Percentiles rank a stretch among this genome's conserved stretches.
phyloP scores from a whole-genome alignment of 2,797 vertebrate species.

The Acomys russatus region DNA sequence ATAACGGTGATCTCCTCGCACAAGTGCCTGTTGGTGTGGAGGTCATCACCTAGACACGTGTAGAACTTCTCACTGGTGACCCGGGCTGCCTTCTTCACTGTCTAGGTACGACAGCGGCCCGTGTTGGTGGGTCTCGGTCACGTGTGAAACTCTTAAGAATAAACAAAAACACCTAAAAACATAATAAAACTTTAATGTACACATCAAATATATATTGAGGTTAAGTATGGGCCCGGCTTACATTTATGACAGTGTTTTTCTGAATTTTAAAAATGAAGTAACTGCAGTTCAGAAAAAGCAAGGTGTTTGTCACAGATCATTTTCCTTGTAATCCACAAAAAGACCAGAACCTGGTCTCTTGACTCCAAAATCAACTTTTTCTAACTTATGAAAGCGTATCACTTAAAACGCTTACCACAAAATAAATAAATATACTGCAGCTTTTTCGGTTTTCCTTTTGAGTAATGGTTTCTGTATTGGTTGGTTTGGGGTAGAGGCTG shows the following conservation, averaged over 20 bases:
- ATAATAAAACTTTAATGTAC: background rate
- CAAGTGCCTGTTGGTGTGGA: no score
- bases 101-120: no score
- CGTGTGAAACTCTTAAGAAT: background rate
- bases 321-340: background rate
- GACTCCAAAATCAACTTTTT: constrained; percentile 23
- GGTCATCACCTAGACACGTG: no score
- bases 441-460: background rate
- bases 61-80: no score
- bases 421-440: background rate
- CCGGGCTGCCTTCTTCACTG: no score
- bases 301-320: background rate
- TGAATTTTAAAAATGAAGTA: constrained; percentile 34
- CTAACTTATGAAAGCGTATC: background rate
- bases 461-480: background rate
- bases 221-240: background rate
- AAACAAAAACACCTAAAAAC: background rate
- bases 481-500: background rate
- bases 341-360: background rate
- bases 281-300: background rate
- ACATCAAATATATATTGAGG: background rate
- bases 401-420: constrained; percentile 6
- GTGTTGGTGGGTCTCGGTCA: no score
- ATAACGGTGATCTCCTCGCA: no score
- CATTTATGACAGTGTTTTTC: background rate